Evolutionary conservation across 1,140 invertebrate species (phyloP), one percentile per base, ranked within the genome.

Genomic region (Ctenoplectra terminalis): DNA sequence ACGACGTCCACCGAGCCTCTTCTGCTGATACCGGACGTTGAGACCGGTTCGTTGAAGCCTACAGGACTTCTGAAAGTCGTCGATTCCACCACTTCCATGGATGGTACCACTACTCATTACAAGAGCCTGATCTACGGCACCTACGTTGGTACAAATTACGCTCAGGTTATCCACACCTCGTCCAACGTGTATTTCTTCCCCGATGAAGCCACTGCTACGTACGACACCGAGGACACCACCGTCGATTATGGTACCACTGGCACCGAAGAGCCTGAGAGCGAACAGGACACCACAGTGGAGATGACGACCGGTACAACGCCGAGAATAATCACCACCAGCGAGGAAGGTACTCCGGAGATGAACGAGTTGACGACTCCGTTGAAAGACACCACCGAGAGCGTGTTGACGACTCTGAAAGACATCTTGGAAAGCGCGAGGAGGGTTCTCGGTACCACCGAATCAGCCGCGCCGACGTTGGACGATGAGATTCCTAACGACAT

Each of bases 91-190:
- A 94, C 95, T n/a, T 91, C 95, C 13, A 85, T 88, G 1, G 94
- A 94, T 72, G 95, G 95, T 8, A 95, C 94, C 1, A 95, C 95
- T 3, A 95, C 95, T 1, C 94, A 95, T 75, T 96, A 95, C 85
- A 94, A 95, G 74, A 96, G 95, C 23, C 91, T 93, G 20, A 94
- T 96, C 77, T 93, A 94, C 61, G 95, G 95, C 2, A 95, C 95
- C 0, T 95, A 94, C 61, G 89, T 95, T 31, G 95, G 94, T 17
- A 94, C 93, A 0, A 92, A 93, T 83, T 96, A 96, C 79, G 95
- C 95, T 6, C 94, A 95, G 78, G 93, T 96, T 31, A 93, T 95
- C 75, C 95, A 95, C 58, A 96, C 95, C 0, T 94, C 94, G 23
- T 95, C 95, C 0, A 94, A 95, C 72, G 95, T 95, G 34, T 95